Evolutionary conservation across 1,140 invertebrate species (phyloP), one percentile per base, ranked within the genome.

Genomic region (Drosophila virilis): DNA sequence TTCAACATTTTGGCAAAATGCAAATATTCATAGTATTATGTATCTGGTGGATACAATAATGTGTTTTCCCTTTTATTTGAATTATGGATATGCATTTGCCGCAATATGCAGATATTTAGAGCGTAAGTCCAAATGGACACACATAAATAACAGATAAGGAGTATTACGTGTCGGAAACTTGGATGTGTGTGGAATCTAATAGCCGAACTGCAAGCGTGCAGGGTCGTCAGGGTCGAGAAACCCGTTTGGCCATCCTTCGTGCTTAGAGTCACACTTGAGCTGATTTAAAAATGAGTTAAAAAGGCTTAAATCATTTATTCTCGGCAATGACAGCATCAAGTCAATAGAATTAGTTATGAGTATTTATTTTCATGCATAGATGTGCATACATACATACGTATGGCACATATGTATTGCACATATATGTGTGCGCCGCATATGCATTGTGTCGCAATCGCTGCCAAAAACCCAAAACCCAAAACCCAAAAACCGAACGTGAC

Each of bases 401-500:
- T 28, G 22, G 22, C 37, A 38, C 42, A 66, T 17, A 33, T 32
- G 46, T 40, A 28, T 28, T 28, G n/a, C 13, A 22, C 35, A 15
- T 52, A 7, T n/a, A 52, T 74, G 10, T 52, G 6, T 57, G 42
- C 32, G 38, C 43, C 43, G 13, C 28, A 59, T 64, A 45, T 75
- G 42, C 52, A 60, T 48, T 58, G 58, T 72, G 61, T 72, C 73
- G 76, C 54, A 71, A 78, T 51, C 40, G 43, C 45, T 72, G 67
- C 67, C 46, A 78, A 72, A 76, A 66, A 46, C 28, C 66, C 45
- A 73, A 28, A 28, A 48, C 37, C 9, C 8, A 17, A 46, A 51
- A 28, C 22, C 22, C 22, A 28, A 64, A 58, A 72, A 46, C n/a
- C 76, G 48, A 73, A 72, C 73, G 77, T 78, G 77, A 78, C 77